phyloP scores from a whole-genome alignment of 2,113 vertebrate species.

The Sturnus vulgaris region DNA sequence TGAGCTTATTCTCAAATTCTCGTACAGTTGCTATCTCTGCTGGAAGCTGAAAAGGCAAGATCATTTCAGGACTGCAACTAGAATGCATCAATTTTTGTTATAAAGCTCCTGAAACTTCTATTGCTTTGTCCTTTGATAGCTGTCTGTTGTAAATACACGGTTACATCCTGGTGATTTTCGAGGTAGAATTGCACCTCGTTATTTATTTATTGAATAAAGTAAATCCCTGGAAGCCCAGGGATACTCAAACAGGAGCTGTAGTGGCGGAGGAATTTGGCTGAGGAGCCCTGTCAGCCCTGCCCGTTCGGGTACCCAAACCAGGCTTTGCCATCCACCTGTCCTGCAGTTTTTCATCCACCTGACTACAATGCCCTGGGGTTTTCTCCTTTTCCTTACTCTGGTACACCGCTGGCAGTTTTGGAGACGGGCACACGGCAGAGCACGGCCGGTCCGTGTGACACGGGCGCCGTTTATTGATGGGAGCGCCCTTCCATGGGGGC shows the following conservation, averaged over 20 bases:
- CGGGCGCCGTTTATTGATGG: no score
- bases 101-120: neutral
- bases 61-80: neutral
- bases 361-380: neutral
- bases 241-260: neutral
- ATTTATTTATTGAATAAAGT: neutral
- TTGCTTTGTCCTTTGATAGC: neutral
- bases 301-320: fast-evolving
- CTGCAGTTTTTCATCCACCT: neutral
- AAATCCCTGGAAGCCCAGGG: neutral
- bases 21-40: neutral
- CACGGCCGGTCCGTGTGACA: no score
- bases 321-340: neutral
- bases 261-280: neutral
- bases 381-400: neutral
- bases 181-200: neutral
- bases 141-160: neutral
- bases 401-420: no score
- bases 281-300: neutral
- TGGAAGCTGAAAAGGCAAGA: neutral
- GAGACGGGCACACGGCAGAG: no score
- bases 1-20: neutral
- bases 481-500: no score
- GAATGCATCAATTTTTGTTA: neutral
- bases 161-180: neutral